phyloP scores from a whole-genome alignment of 1,140 invertebrate species.

The Acromyrmex charruanus region DNA sequence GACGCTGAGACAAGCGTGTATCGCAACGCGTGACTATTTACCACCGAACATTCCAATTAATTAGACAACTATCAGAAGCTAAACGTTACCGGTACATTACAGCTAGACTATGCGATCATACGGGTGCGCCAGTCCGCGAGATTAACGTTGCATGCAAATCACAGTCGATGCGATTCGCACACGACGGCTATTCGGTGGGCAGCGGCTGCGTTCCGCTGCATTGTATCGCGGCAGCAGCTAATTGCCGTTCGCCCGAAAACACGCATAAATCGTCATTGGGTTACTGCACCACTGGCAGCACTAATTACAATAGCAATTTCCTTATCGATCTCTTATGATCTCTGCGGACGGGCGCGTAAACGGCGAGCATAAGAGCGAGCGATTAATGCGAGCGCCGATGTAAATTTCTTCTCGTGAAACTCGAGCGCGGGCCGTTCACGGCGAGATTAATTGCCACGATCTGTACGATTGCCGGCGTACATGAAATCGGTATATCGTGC shows the following conservation, averaged over 20 bases:
- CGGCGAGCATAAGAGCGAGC: constrained; percentile 59
- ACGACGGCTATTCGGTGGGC: constrained; percentile 11
- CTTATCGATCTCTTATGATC: constrained; percentile 73
- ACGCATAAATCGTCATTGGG: constrained; percentile 56
- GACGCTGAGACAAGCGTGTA: background rate
- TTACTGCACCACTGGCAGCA: constrained; percentile 12
- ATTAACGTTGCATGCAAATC: constrained; percentile 56
- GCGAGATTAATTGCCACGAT: constrained; percentile 74
- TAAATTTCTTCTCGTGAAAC: constrained; percentile 74
- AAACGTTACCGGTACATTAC: constrained; percentile 36
- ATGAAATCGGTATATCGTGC: constrained; percentile 75
- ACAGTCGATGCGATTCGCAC: background rate
- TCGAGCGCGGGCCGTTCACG: constrained; percentile 67
- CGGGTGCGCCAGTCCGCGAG: background rate
- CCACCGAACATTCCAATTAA: constrained; percentile 59
- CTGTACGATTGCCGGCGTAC: constrained; percentile 72
- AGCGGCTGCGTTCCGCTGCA: constrained; percentile 28
- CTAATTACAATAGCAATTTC: constrained; percentile 73
- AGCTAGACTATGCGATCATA: background rate
- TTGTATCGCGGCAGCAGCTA: constrained; percentile 44
- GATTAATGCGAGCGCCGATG: constrained; percentile 63
- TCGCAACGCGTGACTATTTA: constrained; percentile 17
- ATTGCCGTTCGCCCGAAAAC: constrained; percentile 63
- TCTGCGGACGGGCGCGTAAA: constrained; percentile 27
- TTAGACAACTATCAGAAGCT: constrained; percentile 36